Conservation (phyloP, 2,888 invertebrate genomes). For the Cetonia aurata region DNA sequence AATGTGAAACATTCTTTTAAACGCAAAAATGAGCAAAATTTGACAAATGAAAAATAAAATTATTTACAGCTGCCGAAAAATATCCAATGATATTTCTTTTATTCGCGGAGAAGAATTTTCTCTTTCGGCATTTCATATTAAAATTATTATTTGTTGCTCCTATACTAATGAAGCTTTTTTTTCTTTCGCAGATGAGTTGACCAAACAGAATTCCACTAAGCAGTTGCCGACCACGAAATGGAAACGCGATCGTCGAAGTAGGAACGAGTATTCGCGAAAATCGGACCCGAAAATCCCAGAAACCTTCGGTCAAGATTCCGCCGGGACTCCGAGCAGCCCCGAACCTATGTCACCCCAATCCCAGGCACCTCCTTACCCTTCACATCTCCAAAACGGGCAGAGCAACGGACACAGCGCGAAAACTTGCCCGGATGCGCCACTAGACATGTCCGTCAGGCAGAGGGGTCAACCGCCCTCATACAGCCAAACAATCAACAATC, state of each 20-base stretch:
- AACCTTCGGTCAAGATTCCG: conserved; percentile 57
- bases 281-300: conserved; percentile 64
- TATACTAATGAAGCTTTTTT: not conserved
- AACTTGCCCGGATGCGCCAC: conserved; percentile 68
- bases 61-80: too few species aligned
- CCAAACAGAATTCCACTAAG: conserved; percentile 65
- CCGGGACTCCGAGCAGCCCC: conserved; percentile 50
- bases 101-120: too few species aligned
- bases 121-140: too few species aligned
- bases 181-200: conserved; percentile 59
- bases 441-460: conserved; percentile 74
- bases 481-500: conserved; percentile 67
- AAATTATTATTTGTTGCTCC: not conserved
- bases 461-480: conserved; percentile 75
- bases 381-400: conserved; percentile 37
- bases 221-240: conserved; percentile 78
- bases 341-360: conserved; percentile 49
- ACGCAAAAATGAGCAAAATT: too few species aligned
- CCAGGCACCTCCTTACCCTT: conserved; percentile 27
- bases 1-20: too few species aligned
- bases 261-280: conserved; percentile 65
- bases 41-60: too few species aligned
- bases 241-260: conserved; percentile 76
- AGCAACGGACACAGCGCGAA: conserved; percentile 22
- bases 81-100: too few species aligned